Conservation (phyloP, 1,140 invertebrate species). For the Drosophila chauvacae region DNA sequence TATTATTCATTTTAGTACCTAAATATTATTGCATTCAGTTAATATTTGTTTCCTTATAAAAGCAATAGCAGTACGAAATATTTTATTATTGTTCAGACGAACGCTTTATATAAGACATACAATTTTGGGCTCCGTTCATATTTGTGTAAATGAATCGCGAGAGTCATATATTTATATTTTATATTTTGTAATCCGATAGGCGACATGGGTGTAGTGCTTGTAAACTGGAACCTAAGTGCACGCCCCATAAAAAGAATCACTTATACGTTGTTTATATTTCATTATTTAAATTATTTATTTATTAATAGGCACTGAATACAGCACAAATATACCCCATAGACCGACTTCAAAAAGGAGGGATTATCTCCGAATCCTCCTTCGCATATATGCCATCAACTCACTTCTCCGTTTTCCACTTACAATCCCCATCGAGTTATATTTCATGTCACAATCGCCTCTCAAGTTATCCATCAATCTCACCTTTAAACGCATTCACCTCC, state of each 20-base stretch:
- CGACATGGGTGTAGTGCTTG: too few relatives aligned
- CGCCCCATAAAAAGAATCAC: too few relatives aligned
- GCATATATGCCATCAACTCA: constrained; percentile 16
- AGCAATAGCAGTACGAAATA: background rate
- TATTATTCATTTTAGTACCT: background rate
- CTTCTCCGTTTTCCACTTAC: background rate
- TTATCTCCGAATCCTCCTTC: constrained; percentile 15
- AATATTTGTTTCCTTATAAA: background rate
- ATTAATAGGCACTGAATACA: background rate
- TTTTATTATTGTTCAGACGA: too few relatives aligned
- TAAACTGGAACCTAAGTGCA: too few relatives aligned
- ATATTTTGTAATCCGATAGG: too few relatives aligned
- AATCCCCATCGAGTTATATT: constrained; percentile 51
- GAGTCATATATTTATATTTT: too few relatives aligned
- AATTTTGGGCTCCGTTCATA: too few relatives aligned
- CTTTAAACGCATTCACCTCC: constrained; percentile 25
- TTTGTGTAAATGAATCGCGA: too few relatives aligned
- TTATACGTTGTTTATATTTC: background rate
- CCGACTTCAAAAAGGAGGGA: background rate
- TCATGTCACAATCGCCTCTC: constrained; percentile 51
- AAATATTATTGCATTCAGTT: background rate
- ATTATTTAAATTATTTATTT: background rate
- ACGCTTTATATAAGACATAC: too few relatives aligned
- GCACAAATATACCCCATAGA: background rate
- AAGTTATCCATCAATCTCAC: constrained; percentile 60